These are phyloP conservation scores for Apodemia duryi DNA, from an alignment of 2,888 invertebrate genomes.

Conservation along the genomic window DNA sequence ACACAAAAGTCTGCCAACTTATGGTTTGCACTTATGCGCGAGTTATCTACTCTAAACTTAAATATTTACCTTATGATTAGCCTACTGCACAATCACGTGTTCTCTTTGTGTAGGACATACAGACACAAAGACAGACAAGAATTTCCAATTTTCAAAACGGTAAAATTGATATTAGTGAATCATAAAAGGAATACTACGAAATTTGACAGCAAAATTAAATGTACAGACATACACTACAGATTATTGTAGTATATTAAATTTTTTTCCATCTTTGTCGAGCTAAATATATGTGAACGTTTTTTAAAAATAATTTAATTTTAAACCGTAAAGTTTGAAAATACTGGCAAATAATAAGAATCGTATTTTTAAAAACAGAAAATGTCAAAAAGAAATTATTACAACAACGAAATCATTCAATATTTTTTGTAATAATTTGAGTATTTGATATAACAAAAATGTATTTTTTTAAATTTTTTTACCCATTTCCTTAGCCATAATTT, in stretches of 20 bases:
- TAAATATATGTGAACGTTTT: not conserved
- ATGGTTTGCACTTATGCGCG: no score
- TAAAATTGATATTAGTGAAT: no score
- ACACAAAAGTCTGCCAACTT: no score
- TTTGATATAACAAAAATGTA: slow-evolving; percentile 14
- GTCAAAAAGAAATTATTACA: slow-evolving; percentile 5
- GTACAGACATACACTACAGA: no score
- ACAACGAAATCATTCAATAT: not conserved
- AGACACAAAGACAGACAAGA: not conserved
- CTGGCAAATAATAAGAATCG: slow-evolving; percentile 1
- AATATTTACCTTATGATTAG: no score
- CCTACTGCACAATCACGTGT: no score
- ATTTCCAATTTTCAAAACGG: no score
- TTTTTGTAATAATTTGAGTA: slow-evolving; percentile 10
- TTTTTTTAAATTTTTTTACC: slow-evolving; percentile 12
- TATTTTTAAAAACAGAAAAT: slow-evolving; percentile 10
- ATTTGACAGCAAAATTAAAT: no score
- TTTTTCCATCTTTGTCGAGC: not conserved
- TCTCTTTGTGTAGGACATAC: no score
- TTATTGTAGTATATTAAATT: not conserved
- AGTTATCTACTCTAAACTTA: no score
- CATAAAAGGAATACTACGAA: no score
- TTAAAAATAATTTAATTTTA: not conserved
- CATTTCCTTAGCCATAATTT: not conserved
- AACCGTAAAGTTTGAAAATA: not conserved